Conservation (phyloP, 2,797 vertebrate genomes). For the Macropodus opercularis region DNA sequence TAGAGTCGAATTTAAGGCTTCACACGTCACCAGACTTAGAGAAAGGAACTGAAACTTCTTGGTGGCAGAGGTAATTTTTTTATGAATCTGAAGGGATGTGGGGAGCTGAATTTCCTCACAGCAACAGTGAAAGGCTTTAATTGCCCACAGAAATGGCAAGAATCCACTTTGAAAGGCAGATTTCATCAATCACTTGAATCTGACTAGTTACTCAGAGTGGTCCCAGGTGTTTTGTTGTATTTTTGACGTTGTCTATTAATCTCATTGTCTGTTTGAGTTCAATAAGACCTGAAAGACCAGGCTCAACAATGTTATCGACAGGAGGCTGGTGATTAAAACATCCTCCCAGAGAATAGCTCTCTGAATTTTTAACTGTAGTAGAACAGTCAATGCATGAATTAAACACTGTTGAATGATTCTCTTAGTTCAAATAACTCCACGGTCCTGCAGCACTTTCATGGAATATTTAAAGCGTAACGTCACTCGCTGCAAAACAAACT, state of each 20-base stretch:
- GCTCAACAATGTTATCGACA: not conserved
- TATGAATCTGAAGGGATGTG: constrained; percentile 2
- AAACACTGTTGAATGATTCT: constrained; percentile 48
- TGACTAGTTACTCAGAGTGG: not conserved
- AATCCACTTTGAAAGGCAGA: not conserved
- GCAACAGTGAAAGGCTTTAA: not conserved
- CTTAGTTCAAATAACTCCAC: constrained; percentile 36
- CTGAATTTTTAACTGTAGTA: constrained; percentile 6
- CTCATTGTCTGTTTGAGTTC: not conserved
- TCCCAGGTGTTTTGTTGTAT: not conserved
- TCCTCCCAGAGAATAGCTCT: constrained; percentile 14
- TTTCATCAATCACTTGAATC: not conserved
- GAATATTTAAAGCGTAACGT: constrained; percentile 51
- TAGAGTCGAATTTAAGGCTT: not conserved
- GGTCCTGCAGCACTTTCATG: constrained; percentile 35
- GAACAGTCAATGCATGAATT: constrained; percentile 53
- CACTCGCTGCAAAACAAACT: constrained; percentile 13
- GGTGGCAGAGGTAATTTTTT: not conserved
- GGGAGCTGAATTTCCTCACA: constrained; percentile 6
- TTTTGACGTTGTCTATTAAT: constrained; percentile 4
- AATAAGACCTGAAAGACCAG: not conserved
- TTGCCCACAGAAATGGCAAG: not conserved
- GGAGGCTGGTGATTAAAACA: constrained; percentile 1
- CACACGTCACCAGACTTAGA: not conserved
- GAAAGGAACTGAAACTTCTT: constrained; percentile 18